These are phyloP conservation scores for Spisula solida DNA, from an alignment of 2,888 invertebrate species.

Conservation along the genomic window DNA sequence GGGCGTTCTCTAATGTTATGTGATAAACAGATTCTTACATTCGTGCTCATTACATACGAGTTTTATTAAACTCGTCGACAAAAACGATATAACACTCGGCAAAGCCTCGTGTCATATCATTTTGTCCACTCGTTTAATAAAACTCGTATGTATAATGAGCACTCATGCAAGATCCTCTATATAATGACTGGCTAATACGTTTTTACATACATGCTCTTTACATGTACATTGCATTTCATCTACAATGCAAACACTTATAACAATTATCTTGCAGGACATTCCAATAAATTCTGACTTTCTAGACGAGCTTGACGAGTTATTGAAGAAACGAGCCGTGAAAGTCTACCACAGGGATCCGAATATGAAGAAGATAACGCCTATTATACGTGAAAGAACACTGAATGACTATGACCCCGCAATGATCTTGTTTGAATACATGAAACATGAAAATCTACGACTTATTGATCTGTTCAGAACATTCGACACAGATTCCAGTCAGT, in stretches of 20 bases:
- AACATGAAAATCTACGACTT: slow-evolving; percentile 73
- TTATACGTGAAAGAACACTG: slow-evolving; percentile 55
- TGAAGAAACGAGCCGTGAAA: slow-evolving; percentile 52
- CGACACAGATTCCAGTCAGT: slow-evolving; percentile 68
- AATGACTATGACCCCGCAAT: slow-evolving; percentile 72
- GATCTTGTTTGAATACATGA: slow-evolving; percentile 76
- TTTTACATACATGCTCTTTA: too few species aligned
- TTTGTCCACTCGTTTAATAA: too few species aligned
- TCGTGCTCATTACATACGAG: too few species aligned
- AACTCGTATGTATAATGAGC: too few species aligned
- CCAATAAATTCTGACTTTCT: slow-evolving; percentile 70
- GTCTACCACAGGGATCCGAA: slow-evolving; percentile 70
- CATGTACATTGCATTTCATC: too few species aligned
- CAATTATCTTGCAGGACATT: slow-evolving; percentile 64
- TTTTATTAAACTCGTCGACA: too few species aligned
- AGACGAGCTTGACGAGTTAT: slow-evolving; percentile 55
- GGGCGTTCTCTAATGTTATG: too few species aligned
- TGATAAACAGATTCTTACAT: too few species aligned
- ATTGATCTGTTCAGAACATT: slow-evolving; percentile 73
- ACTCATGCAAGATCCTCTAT: too few species aligned
- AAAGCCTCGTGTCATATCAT: too few species aligned
- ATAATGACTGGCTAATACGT: too few species aligned
- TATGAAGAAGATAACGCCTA: slow-evolving; percentile 65
- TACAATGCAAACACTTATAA: not conserved
- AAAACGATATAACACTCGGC: too few species aligned